Evolutionary conservation across 2,888 invertebrate species (phyloP).

Genomic region (Cephus sareptanus): DNA sequence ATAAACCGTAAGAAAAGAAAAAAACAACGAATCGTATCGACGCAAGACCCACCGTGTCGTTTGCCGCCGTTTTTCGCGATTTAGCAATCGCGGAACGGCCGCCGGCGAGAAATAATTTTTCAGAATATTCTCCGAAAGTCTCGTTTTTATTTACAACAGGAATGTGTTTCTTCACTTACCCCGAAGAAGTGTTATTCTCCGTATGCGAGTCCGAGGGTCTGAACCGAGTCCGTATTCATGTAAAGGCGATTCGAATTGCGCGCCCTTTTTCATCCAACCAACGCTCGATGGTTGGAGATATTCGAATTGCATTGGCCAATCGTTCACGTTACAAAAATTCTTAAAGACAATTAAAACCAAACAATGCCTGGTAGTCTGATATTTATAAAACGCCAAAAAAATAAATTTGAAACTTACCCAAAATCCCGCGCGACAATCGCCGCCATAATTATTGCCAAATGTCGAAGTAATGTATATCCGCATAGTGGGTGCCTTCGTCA

Average conservation of each 20-base stretch:
- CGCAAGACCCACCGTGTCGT: slow-evolving; percentile 13
- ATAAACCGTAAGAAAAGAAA: background rate
- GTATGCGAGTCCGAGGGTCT: slow-evolving; percentile 59
- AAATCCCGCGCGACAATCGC: background rate
- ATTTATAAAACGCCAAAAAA: background rate
- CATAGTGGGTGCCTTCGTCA: slow-evolving; percentile 64
- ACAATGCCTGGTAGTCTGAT: background rate
- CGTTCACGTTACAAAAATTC: background rate
- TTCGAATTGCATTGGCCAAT: background rate
- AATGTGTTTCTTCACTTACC: background rate
- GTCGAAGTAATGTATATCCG: slow-evolving; percentile 31
- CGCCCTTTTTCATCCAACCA: background rate
- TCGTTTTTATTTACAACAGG: slow-evolving; percentile 31
- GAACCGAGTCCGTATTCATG: background rate
- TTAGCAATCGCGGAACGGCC: slow-evolving; percentile 24
- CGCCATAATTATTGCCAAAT: background rate
- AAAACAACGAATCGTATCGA: background rate
- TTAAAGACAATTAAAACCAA: background rate
- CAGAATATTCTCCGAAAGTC: slow-evolving; percentile 60
- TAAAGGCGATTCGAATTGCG: background rate
- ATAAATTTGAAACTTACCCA: background rate
- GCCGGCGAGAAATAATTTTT: slow-evolving; percentile 55
- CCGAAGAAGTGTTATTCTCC: slow-evolving; percentile 34
- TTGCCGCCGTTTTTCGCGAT: background rate
- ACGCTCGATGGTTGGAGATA: background rate